Evolutionary conservation across 2,888 invertebrate species (phyloP), one percentile per base, ranked within the genome.

Genomic region (Acheta domesticus): DNA sequence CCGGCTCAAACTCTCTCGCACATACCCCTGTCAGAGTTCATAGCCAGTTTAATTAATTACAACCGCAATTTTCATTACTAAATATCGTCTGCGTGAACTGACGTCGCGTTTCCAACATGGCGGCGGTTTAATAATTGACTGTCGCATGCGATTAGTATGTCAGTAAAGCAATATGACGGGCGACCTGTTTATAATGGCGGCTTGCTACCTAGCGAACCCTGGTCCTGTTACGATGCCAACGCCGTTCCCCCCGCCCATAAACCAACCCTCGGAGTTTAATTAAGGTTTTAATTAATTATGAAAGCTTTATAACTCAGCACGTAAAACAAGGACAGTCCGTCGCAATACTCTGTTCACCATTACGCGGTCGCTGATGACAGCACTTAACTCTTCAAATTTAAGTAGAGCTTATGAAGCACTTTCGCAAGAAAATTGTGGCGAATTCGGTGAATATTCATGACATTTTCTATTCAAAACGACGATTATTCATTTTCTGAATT

Each of bases 271-370:
- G 84, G 86, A 86, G 86, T 86, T 87, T 87, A 86, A 87, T 87
- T 87, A 87, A 84, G 82, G 85, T 84, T 84, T 85, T 86, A 86
- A 87, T 87, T 86, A 87, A 87, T 86, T 86, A 87, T 87, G 86
- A 86, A 87, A 85, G 86, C 86, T 82, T 80, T 80, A 80, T 74
- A 79, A 80, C 78, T 78, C 80, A 76, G 76, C 79, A 73, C 73
- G 79, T 73, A 80, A 76, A 75, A 62, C 62, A 49, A 76, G 62
- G 76, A 76, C 21, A 19, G 21, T 75, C 36, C 12, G 49, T 75
- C 48, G 76, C 20, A 36, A 74, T 78, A 74, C 74, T 49, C 78
- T 78, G 74, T 36, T 36, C 49, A 11, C 20, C 73, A 19, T 62
- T 78, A 48, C 16, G 14, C 62, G 62, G n/a, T 62, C 62, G n/a